phyloP scores from a whole-genome alignment of 2,888 invertebrate genomes.

The Sicus ferrugineus region DNA sequence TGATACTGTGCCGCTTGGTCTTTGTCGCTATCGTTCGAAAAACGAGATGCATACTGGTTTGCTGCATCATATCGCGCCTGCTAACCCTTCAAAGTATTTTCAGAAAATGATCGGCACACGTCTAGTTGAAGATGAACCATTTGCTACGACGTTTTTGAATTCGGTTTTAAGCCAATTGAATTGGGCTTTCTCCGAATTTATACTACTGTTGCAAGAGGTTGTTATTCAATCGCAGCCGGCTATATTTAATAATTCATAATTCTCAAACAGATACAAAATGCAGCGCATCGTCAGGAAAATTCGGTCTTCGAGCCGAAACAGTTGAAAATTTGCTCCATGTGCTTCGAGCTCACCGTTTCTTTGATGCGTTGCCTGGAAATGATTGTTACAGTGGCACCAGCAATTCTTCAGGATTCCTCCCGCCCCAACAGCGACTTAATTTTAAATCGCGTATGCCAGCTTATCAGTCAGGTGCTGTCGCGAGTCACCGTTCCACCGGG shows the following conservation, averaged over 20 bases:
- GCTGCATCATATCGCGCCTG: slow-evolving; percentile 63
- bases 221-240: not conserved
- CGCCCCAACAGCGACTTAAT: slow-evolving; percentile 76
- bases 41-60: slow-evolving; percentile 64
- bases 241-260: not conserved
- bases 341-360: slow-evolving; percentile 82
- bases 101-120: slow-evolving; percentile 70
- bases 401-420: slow-evolving; percentile 72
- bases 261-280: slow-evolving; percentile 69
- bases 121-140: slow-evolving; percentile 70
- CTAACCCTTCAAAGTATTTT: slow-evolving; percentile 62
- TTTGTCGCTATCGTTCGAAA: slow-evolving; percentile 60
- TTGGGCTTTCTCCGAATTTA: slow-evolving; percentile 89
- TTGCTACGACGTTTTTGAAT: slow-evolving; percentile 76
- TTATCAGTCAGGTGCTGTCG: slow-evolving; percentile 82
- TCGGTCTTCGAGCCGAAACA: slow-evolving; percentile 78
- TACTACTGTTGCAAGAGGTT: slow-evolving; percentile 83
- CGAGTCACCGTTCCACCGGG: slow-evolving; percentile 78
- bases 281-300: slow-evolving; percentile 66
- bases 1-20: slow-evolving; percentile 53
- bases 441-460: slow-evolving; percentile 74
- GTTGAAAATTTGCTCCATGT: slow-evolving; percentile 82
- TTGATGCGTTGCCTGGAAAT: slow-evolving; percentile 82
- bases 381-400: slow-evolving; percentile 73
- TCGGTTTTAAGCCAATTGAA: slow-evolving; percentile 83